Evolutionary conservation across 2,113 vertebrate genomes (phyloP).

Genomic region (Carassius auratus): DNA sequence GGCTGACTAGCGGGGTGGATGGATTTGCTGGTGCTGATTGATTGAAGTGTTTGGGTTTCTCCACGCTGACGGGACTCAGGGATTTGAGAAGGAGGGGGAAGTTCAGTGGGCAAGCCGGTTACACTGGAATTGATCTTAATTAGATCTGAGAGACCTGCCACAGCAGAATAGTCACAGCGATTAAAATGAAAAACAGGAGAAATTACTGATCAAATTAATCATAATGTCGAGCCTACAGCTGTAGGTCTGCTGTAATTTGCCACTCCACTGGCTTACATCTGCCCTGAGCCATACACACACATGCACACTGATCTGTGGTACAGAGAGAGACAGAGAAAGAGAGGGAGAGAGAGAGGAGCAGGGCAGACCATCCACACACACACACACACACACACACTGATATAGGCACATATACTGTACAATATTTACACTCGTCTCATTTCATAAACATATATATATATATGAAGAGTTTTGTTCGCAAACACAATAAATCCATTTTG

Average conservation of each 20-base stretch:
- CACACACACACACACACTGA: not conserved
- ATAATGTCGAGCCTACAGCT: constrained; percentile 99
- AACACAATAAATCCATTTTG: too few relatives aligned
- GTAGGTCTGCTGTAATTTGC: constrained; percentile 99
- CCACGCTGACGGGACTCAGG: constrained; percentile 87
- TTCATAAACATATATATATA: too few relatives aligned
- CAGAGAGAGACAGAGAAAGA: not conserved
- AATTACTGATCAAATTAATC: constrained; percentile 99
- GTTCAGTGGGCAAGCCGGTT: constrained; percentile 87
- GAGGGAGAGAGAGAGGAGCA: not conserved
- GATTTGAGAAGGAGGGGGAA: constrained; percentile 85
- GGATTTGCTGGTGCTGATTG: constrained; percentile 91
- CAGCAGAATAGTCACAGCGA: constrained; percentile 99
- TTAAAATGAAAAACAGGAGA: constrained; percentile 99
- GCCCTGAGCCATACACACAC: constrained; percentile 85
- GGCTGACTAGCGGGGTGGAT: constrained; percentile 84
- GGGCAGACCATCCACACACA: constrained; percentile 68
- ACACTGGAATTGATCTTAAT: constrained; percentile 99
- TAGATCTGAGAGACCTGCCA: constrained; percentile 99
- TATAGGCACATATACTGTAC: constrained; percentile 5
- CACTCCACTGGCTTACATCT: constrained; percentile 99
- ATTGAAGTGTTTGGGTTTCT: constrained; percentile 90
- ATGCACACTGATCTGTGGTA: constrained; percentile 80
- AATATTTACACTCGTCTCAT: not conserved
- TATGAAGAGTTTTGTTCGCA: too few relatives aligned